Conservation (phyloP, 2,888 invertebrate genomes). For the Lepidochitona cinerea region DNA sequence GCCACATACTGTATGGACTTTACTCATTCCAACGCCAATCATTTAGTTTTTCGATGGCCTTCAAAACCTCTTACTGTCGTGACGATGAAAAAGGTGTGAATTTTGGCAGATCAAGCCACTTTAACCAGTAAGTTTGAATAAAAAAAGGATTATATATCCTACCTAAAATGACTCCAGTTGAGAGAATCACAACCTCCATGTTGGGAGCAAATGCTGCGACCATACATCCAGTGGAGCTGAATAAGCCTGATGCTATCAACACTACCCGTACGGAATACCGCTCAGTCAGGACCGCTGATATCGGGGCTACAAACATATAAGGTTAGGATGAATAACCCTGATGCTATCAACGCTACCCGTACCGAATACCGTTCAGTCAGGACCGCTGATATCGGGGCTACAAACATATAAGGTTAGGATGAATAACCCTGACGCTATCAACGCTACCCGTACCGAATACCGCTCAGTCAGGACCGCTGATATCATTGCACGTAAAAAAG, state of each 20-base stretch:
- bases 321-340: constrained; percentile 19
- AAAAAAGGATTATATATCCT: too few relatives aligned
- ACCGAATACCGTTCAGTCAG: constrained; percentile 22
- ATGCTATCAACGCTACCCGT: constrained; percentile 19
- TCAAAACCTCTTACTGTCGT: too few relatives aligned
- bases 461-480: constrained; percentile 19
- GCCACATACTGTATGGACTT: too few relatives aligned
- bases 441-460: constrained; percentile 20
- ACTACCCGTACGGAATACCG: constrained; percentile 22
- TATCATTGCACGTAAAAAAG: too few relatives aligned
- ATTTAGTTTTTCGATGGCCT: too few relatives aligned
- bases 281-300: constrained; percentile 19
- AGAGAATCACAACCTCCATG: constrained; percentile 21
- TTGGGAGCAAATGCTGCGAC: constrained; percentile 25
- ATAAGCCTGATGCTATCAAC: constrained; percentile 20
- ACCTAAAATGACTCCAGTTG: constrained; percentile 26
- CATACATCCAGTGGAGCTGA: constrained; percentile 17
- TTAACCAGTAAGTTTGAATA: too few relatives aligned
- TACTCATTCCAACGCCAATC: too few relatives aligned
- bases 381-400: constrained; percentile 23
- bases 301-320: constrained; percentile 18
- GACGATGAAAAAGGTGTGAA: too few relatives aligned
- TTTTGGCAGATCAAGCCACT: too few relatives aligned
- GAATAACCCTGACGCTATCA: constrained; percentile 21
- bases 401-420: constrained; percentile 3